Conservation (phyloP, 2,888 invertebrate genomes). For the Macrosiphum euphorbiae region DNA sequence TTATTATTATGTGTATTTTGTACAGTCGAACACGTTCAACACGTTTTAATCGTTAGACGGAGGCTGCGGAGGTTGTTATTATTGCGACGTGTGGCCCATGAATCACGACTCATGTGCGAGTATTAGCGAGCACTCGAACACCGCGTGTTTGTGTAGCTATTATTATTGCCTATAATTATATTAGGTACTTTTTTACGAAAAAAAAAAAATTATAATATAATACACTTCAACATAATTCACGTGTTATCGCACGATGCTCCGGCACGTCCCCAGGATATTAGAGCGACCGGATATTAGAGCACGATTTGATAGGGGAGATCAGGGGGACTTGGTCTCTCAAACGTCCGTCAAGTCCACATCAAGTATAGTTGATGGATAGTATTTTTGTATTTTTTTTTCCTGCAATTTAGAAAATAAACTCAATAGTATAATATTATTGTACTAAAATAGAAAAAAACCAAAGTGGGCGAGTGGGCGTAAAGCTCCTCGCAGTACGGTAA, state of each 20-base stretch:
- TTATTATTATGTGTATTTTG: not conserved
- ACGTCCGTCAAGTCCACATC: not conserved
- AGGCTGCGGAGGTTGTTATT: not conserved
- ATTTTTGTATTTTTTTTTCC: not conserved
- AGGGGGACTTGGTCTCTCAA: too few species aligned
- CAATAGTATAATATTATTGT: not conserved
- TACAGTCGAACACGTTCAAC: not conserved
- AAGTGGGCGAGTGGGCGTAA: too few species aligned
- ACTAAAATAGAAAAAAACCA: not conserved
- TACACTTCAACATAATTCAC: too few species aligned
- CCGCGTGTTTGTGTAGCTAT: not conserved
- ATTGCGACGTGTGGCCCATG: not conserved
- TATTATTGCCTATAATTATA: not conserved
- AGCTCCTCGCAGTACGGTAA: too few species aligned
- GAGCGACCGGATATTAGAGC: too few species aligned
- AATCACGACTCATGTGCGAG: not conserved
- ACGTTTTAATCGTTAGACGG: not conserved
- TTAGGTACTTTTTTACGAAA: not conserved
- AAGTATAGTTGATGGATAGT: not conserved
- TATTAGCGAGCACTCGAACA: too few species aligned
- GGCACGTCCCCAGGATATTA: too few species aligned
- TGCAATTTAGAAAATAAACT: not conserved
- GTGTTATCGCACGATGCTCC: too few species aligned
- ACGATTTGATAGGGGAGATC: too few species aligned
- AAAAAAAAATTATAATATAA: not conserved